Evolutionary conservation across 1,140 invertebrate genomes (phyloP).

Genomic region (Camponotus pennsylvanicus): DNA sequence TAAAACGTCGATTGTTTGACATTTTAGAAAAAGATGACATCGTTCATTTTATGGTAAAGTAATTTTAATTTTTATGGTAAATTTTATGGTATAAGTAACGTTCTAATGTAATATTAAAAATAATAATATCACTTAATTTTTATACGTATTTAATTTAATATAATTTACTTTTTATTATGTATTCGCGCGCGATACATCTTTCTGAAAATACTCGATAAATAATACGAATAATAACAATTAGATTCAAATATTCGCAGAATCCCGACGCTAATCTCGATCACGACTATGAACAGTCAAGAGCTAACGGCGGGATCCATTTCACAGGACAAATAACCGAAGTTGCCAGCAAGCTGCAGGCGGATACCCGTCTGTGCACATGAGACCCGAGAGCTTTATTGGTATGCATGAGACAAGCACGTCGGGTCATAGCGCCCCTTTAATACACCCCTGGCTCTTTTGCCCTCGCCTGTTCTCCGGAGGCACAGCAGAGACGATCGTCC

Average conservation of each 20-base stretch:
- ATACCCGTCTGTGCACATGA: slow-evolving; percentile 33
- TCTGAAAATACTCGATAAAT: neutral
- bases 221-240: neutral
- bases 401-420: slow-evolving; percentile 65
- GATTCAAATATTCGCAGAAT: slow-evolving; percentile 3
- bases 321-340: slow-evolving; percentile 63
- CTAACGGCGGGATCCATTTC: slow-evolving; percentile 49
- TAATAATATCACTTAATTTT: too few relatives aligned
- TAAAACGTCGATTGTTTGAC: neutral
- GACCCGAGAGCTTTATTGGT: slow-evolving; percentile 63
- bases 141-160: too few relatives aligned
- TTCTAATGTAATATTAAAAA: too few relatives aligned
- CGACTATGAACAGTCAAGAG: neutral
- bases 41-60: too few relatives aligned
- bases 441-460: slow-evolving; percentile 58
- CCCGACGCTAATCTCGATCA: slow-evolving; percentile 26
- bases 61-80: too few relatives aligned
- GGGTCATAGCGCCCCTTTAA: slow-evolving; percentile 70
- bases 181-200: neutral
- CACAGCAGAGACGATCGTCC: neutral
- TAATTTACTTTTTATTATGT: neutral
- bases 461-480: slow-evolving; percentile 34
- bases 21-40: neutral
- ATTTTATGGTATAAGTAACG: too few relatives aligned
- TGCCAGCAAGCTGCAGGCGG: slow-evolving; percentile 41